These are phyloP conservation scores for Astropecten irregularis DNA, from an alignment of 53 echinoderm and acorn worm species.

Conservation along the genomic window DNA sequence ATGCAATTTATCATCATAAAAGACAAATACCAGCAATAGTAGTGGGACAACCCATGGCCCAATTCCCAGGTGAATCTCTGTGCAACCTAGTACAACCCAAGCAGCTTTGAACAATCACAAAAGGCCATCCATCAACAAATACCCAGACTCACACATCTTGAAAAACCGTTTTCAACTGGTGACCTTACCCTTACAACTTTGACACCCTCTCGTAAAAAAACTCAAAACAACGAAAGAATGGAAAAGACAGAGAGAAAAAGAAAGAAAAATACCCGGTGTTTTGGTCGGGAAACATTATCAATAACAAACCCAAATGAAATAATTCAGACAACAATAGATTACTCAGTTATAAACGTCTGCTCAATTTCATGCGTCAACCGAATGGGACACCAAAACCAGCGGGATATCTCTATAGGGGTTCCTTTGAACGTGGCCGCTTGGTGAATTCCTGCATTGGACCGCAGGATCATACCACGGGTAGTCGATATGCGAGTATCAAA, in stretches of 20 bases:
- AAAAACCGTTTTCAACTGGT: background rate
- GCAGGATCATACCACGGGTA: no score
- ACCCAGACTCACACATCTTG: constrained; percentile 1
- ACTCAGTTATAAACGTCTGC: constrained; percentile 11
- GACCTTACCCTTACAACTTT: background rate
- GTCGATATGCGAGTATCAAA: no score
- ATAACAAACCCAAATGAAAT: background rate
- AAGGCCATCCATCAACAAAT: background rate
- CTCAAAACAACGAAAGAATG: no score
- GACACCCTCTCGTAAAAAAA: constrained; percentile 21
- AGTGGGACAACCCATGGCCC: no score
- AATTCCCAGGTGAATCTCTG: background rate
- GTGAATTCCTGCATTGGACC: no score
- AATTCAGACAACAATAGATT: constrained; percentile 21
- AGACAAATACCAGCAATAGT: no score
- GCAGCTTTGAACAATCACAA: background rate
- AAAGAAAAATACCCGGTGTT: no score
- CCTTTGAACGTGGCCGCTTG: constrained; percentile 40
- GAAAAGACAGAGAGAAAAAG: no score
- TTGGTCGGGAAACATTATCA: background rate
- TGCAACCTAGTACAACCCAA: background rate
- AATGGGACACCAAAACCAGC: background rate
- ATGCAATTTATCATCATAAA: no score
- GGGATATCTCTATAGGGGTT: constrained; percentile 1
- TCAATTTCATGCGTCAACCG: constrained; percentile 51